phyloP scores from a whole-genome alignment of 2,797 vertebrate species.

The Limnodromus scolopaceus region DNA sequence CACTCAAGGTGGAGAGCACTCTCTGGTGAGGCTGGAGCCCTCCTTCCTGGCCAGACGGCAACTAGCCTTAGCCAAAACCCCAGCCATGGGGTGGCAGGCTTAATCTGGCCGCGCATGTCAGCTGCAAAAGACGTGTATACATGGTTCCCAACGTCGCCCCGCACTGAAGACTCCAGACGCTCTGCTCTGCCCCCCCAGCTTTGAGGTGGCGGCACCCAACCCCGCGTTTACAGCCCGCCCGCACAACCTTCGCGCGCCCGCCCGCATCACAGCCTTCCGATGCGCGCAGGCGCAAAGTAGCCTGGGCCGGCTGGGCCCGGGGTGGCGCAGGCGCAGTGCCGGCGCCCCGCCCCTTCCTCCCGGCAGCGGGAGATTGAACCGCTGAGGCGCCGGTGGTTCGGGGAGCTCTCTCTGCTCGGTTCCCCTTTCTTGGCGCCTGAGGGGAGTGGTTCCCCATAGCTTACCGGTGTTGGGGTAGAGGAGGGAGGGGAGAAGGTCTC shows the following conservation, averaged over 20 bases:
- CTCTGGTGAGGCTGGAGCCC: accelerated
- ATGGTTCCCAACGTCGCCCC: accelerated
- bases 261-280: accelerated
- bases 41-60: accelerated
- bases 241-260: accelerated
- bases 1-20: accelerated
- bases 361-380: neutral
- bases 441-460: accelerated
- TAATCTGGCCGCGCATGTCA: accelerated
- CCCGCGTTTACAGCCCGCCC: accelerated
- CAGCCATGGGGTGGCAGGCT: accelerated
- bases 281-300: neutral
- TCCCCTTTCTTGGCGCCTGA: accelerated
- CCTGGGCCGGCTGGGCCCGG: accelerated
- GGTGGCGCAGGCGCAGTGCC: neutral
- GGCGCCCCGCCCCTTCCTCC: neutral
- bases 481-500: neutral
- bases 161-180: accelerated
- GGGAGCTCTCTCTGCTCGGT: accelerated
- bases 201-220: accelerated
- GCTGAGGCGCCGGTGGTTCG: accelerated
- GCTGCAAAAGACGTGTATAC: accelerated
- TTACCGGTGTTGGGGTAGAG: accelerated
- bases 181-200: accelerated
- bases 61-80: accelerated